Percentiles rank a stretch among this genome's conserved stretches.
Conservation (phyloP, 2,797 vertebrate species). For the Percopsis omiscomaycus region DNA sequence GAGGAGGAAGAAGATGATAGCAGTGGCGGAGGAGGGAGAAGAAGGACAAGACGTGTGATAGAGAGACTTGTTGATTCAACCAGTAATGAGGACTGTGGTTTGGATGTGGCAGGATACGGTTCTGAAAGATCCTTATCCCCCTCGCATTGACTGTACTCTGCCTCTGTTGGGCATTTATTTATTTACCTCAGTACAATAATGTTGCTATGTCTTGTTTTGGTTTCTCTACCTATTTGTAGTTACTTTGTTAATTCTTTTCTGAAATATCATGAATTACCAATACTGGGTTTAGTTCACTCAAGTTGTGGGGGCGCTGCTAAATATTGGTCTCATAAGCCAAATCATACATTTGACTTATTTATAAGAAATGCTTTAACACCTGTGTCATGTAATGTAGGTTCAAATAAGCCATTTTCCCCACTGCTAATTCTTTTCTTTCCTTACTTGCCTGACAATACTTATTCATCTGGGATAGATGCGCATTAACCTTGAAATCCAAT, state of each 20-base stretch:
- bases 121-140: slow-evolving; percentile 75
- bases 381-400: too few species aligned
- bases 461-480: background rate
- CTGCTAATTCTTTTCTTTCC: background rate
- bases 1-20: slow-evolving; percentile 19
- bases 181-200: slow-evolving; percentile 10
- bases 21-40: slow-evolving; percentile 30
- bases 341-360: too few species aligned
- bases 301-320: too few species aligned
- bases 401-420: background rate
- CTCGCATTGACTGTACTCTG: slow-evolving; percentile 59
- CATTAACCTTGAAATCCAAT: too few species aligned
- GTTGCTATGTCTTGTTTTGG: slow-evolving; percentile 32
- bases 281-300: too few species aligned
- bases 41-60: slow-evolving; percentile 23
- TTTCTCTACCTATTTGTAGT: background rate
- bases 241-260: too few species aligned
- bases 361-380: too few species aligned
- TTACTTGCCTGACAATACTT: background rate
- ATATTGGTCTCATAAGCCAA: too few species aligned
- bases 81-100: slow-evolving; percentile 70
- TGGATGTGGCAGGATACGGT: slow-evolving; percentile 69
- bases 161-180: slow-evolving; percentile 58
- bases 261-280: too few species aligned
- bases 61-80: slow-evolving; percentile 56